Evolutionary conservation across 2,113 vertebrate genomes (phyloP).

Genomic region (Chaenogobius annularis): DNA sequence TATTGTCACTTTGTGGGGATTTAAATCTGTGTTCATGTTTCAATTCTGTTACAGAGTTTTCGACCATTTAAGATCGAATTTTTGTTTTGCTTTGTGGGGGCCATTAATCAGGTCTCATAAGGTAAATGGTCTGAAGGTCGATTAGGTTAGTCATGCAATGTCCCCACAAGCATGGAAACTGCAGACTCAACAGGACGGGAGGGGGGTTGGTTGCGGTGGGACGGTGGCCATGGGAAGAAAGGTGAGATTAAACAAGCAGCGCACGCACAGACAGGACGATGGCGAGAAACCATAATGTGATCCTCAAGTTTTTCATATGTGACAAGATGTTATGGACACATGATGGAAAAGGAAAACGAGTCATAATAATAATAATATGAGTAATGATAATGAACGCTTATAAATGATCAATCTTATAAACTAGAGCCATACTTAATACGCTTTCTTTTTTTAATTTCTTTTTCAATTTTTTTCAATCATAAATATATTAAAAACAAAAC

Average conservation of each 20-base stretch:
- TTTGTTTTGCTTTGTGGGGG: neutral
- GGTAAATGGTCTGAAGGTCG: too few relatives aligned
- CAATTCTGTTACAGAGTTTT: neutral
- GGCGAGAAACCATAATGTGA: constrained; percentile 44
- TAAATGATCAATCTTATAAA: too few relatives aligned
- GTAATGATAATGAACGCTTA: too few relatives aligned
- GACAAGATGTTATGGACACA: constrained; percentile 11
- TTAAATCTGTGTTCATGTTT: too few relatives aligned
- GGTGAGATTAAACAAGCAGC: constrained; percentile 53
- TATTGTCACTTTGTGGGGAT: neutral
- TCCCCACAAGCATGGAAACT: too few relatives aligned
- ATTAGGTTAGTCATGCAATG: too few relatives aligned
- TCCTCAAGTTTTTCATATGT: constrained; percentile 7
- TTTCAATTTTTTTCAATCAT: too few relatives aligned
- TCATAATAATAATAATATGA: too few relatives aligned
- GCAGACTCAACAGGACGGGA: neutral
- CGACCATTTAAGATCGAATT: neutral
- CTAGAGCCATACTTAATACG: too few relatives aligned
- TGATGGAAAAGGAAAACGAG: neutral
- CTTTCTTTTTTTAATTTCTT: too few relatives aligned
- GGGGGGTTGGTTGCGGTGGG: constrained; percentile 42
- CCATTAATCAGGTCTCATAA: neutral
- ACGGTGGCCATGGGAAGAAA: constrained; percentile 43
- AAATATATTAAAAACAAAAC: too few relatives aligned
- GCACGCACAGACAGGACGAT: constrained; percentile 34